Conservation (phyloP, 1,140 invertebrate species). For the Caerostris darwini region DNA sequence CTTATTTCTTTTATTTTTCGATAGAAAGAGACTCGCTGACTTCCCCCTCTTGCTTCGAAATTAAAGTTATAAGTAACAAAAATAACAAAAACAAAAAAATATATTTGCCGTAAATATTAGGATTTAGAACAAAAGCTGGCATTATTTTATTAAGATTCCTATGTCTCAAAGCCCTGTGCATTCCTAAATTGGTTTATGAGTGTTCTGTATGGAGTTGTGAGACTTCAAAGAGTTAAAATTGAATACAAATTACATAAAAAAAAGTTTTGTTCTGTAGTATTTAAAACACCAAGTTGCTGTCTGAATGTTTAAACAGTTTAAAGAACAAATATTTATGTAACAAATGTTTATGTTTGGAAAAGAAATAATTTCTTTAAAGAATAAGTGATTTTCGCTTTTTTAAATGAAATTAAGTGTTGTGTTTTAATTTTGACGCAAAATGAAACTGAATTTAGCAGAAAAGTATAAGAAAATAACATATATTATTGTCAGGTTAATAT, state of each 20-base stretch:
- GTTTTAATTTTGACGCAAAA: no score
- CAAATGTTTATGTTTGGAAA: no score
- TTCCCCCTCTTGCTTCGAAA: background rate
- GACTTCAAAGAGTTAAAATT: background rate
- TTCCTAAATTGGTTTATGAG: background rate
- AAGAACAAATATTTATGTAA: no score
- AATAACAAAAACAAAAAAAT: slow-evolving; percentile 56
- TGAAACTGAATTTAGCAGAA: no score
- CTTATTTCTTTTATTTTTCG: background rate
- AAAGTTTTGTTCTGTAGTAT: no score
- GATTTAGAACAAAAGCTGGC: background rate
- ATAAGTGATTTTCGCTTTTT: no score
- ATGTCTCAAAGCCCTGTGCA: background rate
- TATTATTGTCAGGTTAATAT: no score
- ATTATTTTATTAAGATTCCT: slow-evolving; percentile 11
- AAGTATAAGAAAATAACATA: no score
- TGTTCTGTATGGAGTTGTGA: background rate
- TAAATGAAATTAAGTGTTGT: no score
- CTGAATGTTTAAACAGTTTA: no score
- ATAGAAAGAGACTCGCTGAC: background rate
- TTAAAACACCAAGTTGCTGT: no score
- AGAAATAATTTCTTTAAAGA: no score
- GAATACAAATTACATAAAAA: background rate
- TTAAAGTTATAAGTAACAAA: slow-evolving; percentile 48
- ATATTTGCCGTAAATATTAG: slow-evolving; percentile 53